phyloP scores from a whole-genome alignment of 2,113 vertebrate genomes.

The Clupea harengus region DNA sequence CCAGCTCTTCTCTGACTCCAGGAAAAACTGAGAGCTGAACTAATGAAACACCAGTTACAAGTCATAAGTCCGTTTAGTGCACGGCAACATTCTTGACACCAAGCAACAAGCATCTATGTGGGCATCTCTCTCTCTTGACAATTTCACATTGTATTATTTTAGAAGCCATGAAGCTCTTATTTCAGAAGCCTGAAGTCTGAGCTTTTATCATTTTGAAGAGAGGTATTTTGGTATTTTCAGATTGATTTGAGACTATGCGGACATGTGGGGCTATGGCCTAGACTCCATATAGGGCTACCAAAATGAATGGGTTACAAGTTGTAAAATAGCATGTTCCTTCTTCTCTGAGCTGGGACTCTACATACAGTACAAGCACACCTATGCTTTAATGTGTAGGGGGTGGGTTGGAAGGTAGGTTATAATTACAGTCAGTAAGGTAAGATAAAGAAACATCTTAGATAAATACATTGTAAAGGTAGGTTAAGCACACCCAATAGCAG shows the following conservation, averaged over 20 bases:
- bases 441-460: neutral
- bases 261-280: neutral
- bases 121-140: too few relatives aligned
- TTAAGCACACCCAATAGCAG: neutral
- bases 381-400: neutral
- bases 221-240: neutral
- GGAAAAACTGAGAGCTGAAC: too few relatives aligned
- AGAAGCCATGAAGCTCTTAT: neutral
- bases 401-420: neutral
- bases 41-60: neutral
- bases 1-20: too few relatives aligned
- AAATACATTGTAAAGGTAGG: neutral
- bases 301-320: slow-evolving; percentile 1
- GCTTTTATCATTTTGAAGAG: neutral
- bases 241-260: neutral
- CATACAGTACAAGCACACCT: neutral
- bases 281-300: neutral
- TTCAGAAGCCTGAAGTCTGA: neutral
- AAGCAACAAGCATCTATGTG: too few relatives aligned
- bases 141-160: neutral
- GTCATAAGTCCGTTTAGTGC: neutral
- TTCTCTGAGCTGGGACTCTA: neutral
- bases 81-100: neutral
- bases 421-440: neutral
- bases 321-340: neutral